phyloP scores from a whole-genome alignment of 2,888 invertebrate species.

The Coenonympha arcania region DNA sequence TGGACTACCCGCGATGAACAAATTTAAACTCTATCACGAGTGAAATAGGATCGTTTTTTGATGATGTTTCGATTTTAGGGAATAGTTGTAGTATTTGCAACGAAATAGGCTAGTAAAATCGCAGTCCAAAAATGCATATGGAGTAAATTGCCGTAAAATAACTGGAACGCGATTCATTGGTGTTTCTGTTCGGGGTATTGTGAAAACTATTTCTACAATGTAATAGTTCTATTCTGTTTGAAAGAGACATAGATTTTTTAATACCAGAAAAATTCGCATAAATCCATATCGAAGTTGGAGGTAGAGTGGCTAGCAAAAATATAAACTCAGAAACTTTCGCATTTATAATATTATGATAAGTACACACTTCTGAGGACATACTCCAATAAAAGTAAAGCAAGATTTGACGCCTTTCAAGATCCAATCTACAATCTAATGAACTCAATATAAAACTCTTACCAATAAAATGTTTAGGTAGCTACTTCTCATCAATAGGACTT shows the following conservation, averaged over 20 bases:
- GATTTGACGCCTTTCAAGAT: too few species aligned
- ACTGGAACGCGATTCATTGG: conserved; percentile 29
- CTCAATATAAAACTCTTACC: too few species aligned
- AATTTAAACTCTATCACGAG: background rate
- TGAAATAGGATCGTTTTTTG: background rate
- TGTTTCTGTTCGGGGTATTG: conserved; percentile 11
- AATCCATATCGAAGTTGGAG: too few species aligned
- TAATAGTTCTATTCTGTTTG: too few species aligned
- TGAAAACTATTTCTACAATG: conserved; percentile 4
- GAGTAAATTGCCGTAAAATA: conserved; percentile 28
- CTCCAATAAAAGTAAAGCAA: too few species aligned
- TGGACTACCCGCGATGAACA: conserved; percentile 17
- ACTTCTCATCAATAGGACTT: too few species aligned
- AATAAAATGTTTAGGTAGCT: too few species aligned
- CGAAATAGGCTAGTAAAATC: conserved; percentile 22
- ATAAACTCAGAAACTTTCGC: too few species aligned
- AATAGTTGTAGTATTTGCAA: conserved; percentile 14
- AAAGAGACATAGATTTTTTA: background rate
- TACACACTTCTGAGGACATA: background rate
- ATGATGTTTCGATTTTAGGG: background rate
- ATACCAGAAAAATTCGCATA: too few species aligned
- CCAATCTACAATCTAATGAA: too few species aligned
- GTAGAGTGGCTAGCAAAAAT: too few species aligned
- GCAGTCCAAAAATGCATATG: conserved; percentile 23
- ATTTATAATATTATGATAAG: background rate